Evolutionary conservation across 2,888 invertebrate genomes (phyloP).

Genomic region (Dorcus parallelipipedus): DNA sequence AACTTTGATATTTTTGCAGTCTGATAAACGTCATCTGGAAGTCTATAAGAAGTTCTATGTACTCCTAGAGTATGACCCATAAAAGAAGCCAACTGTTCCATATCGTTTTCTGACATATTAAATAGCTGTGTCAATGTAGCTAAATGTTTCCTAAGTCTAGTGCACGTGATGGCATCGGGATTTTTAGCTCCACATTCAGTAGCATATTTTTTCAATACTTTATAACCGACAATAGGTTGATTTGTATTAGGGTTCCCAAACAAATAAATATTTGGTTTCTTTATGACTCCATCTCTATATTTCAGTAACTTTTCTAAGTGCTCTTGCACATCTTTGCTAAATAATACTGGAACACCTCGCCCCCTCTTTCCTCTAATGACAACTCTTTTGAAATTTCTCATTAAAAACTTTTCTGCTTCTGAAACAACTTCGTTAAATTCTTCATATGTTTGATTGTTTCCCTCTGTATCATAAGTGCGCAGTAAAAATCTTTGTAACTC

Average conservation of each 20-base stretch:
- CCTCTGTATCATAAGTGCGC: conserved; percentile 13
- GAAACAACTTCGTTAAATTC: conserved; percentile 25
- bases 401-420: conserved; percentile 27
- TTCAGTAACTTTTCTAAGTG: too few relatives aligned
- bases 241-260: conserved; percentile 2
- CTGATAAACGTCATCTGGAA: background rate
- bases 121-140: conserved; percentile 5
- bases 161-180: background rate
- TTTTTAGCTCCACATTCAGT: conserved; percentile 3
- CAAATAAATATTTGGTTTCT: background rate
- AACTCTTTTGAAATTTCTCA: conserved; percentile 27
- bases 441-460: conserved; percentile 19
- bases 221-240: conserved; percentile 4
- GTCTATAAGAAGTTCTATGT: conserved; percentile 1
- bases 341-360: conserved; percentile 28
- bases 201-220: conserved; percentile 5
- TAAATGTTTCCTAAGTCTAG: conserved; percentile 6
- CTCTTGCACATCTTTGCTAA: too few relatives aligned
- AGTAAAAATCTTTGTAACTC: conserved; percentile 27
- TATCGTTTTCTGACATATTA: conserved; percentile 4
- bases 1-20: background rate
- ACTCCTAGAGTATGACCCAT: conserved; percentile 8
- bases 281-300: too few relatives aligned
- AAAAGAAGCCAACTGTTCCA: conserved; percentile 8
- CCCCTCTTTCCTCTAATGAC: conserved; percentile 30